Percentiles rank a stretch among this genome's conserved stretches.
These are phyloP conservation scores for Epistrophe eligans DNA, from an alignment of 2,888 invertebrate genomes.

Conservation along the genomic window DNA sequence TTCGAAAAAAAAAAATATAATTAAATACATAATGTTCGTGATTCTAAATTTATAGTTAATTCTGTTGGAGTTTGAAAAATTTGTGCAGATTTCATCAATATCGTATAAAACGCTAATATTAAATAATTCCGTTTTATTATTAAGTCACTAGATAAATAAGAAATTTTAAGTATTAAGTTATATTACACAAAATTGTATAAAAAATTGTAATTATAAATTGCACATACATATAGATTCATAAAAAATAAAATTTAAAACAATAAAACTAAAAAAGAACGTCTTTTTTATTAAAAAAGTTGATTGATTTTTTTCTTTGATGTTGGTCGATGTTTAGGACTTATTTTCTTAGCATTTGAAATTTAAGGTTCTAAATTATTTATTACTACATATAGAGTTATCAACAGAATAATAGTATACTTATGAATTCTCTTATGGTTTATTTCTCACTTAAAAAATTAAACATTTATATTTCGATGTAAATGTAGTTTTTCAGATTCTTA, in stretches of 20 bases:
- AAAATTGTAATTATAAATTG: constrained; percentile 69
- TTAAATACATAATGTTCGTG: constrained; percentile 38
- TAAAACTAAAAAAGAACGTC: constrained; percentile 33
- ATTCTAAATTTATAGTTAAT: constrained; percentile 64
- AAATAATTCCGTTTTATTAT: constrained; percentile 50
- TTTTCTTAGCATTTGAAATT: no score
- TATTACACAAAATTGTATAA: constrained; percentile 64
- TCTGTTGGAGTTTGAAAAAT: constrained; percentile 3
- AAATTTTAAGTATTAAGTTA: constrained; percentile 35
- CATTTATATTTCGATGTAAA: no score
- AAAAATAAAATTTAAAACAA: constrained; percentile 49
- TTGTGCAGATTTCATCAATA: neutral
- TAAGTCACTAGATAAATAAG: constrained; percentile 71
- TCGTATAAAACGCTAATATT: constrained; percentile 46
- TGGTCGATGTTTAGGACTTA: neutral
- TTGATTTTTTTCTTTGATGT: neutral
- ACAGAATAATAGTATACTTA: no score
- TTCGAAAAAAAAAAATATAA: constrained; percentile 45
- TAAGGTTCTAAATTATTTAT: no score
- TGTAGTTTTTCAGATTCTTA: no score
- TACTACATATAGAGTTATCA: no score
- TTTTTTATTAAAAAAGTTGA: no score
- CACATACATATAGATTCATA: constrained; percentile 66
- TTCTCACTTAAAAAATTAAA: no score
- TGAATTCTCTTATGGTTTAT: no score